A percentile compares a stretch with the other conserved stretches of the same genome.
Evolutionary conservation across 2,113 vertebrate genomes (phyloP).

Genomic region (Notothenia rossii): DNA sequence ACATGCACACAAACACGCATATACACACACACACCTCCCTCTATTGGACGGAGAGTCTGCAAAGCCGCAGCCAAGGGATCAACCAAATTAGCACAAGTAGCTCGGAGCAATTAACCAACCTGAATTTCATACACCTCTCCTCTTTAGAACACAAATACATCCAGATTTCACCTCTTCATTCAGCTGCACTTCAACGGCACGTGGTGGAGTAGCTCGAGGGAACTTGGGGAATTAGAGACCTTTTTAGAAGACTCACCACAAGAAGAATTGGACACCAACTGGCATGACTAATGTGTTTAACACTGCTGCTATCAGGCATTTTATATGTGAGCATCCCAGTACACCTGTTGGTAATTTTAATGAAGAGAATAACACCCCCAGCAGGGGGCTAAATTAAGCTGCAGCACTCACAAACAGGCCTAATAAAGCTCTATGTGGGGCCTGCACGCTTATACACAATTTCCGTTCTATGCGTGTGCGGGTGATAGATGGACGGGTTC

Average conservation of each 20-base stretch:
- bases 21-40: background rate
- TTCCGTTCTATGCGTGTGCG: background rate
- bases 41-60: slow-evolving; percentile 34
- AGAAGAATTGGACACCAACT: slow-evolving; percentile 16
- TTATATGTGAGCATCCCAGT: slow-evolving; percentile 54
- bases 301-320: slow-evolving; percentile 45
- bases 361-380: slow-evolving; percentile 70
- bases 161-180: slow-evolving; percentile 29
- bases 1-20: background rate
- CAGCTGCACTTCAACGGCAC: slow-evolving; percentile 32
- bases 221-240: slow-evolving; percentile 26
- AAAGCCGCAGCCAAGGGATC: slow-evolving; percentile 53
- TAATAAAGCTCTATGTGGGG: slow-evolving; percentile 59
- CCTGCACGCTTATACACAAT: slow-evolving; percentile 11
- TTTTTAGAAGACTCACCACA: slow-evolving; percentile 27
- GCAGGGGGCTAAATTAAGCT: slow-evolving; percentile 70
- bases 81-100: slow-evolving; percentile 39
- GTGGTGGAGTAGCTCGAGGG: slow-evolving; percentile 24
- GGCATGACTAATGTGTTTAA: slow-evolving; percentile 25
- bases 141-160: slow-evolving; percentile 5
- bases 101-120: slow-evolving; percentile 47
- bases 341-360: slow-evolving; percentile 77
- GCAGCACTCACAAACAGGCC: slow-evolving; percentile 61
- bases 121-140: slow-evolving; percentile 29
- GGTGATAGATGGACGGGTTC: background rate